Evolutionary conservation across 2,797 vertebrate genomes (phyloP), one percentile per base, ranked within the genome.

Genomic region (Manis pentadactyla): DNA sequence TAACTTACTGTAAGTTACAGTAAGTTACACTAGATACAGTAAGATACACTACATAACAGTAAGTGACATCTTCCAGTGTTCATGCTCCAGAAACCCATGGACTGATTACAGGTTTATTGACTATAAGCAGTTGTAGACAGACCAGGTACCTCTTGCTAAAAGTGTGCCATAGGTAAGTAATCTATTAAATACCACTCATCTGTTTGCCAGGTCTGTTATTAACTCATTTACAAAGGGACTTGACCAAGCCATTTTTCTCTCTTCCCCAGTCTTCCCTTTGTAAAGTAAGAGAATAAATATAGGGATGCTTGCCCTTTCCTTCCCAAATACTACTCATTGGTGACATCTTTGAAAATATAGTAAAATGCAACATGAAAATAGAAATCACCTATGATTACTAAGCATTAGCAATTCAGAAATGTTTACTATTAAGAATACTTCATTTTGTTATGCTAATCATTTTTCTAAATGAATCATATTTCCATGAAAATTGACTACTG

Each of bases 331-430:
- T 29, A 63, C 14, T 64, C 11, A 23, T 29, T 69, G 4, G 6
- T 29, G 4, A 93, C 14, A 37, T 68, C 49, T 61, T 55, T 68
- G 11, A 94, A 96, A 82, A 34, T 53, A 81, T 2, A 91, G 46
- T 69, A 90, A 74, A 68, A 79, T n/a, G 3, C 31, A 69, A 78
- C n/a, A 57, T 77, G 18, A 90, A 86, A 78, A 39, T 42, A 87
- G 29, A 90, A 66, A 82, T 87, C 3, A 77, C 7, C 34, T 90
- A 5, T 63, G 77, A 46, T 71, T 82, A 63, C 21, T 42, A 71
- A 87, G 27, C n/a, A 85, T 73, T 46, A 46, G 18, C 34, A 49
- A 31, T 55, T 42, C 12, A 85, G 14, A 96, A 97, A 90, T 94
- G 64, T 23, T 81, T 82, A 69, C 25, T 64, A 51, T 73, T 34